These are phyloP conservation scores for Eudyptes chrysolophus DNA, from an alignment of 2,113 vertebrate genomes.

Conservation along the genomic window DNA sequence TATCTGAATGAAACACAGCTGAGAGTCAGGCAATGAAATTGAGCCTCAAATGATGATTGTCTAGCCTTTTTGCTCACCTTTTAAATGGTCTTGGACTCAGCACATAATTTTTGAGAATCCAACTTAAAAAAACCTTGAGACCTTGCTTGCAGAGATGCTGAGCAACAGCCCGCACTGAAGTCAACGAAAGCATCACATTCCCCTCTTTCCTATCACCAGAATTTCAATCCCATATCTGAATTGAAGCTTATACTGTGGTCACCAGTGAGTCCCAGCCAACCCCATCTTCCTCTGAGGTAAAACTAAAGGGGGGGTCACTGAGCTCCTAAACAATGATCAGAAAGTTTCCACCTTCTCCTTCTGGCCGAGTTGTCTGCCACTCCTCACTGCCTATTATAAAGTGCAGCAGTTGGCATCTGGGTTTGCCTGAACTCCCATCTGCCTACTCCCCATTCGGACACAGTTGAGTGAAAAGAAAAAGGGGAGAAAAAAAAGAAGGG, in stretches of 20 bases:
- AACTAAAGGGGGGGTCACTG: neutral
- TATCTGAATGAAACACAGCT: neutral
- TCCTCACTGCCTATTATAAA: neutral
- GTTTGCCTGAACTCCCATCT: neutral
- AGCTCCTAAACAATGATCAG: neutral
- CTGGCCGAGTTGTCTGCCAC: neutral
- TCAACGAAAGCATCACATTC: neutral
- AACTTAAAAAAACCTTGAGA: neutral
- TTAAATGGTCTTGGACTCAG: neutral
- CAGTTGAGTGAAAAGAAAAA: neutral
- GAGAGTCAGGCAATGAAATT: neutral
- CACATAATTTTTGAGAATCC: neutral
- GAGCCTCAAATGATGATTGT: fast-evolving
- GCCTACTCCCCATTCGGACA: neutral
- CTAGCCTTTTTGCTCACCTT: neutral
- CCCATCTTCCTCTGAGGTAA: neutral
- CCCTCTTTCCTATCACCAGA: neutral
- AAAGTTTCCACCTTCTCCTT: neutral
- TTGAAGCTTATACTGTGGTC: neutral
- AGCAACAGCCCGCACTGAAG: neutral
- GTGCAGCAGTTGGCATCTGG: neutral
- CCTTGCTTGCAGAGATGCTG: neutral
- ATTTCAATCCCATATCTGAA: neutral
- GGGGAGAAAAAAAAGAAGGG: neutral
- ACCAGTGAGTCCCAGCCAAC: neutral